Conservation (phyloP, 2,888 invertebrate genomes). For the Penaeus monodon region DNA sequence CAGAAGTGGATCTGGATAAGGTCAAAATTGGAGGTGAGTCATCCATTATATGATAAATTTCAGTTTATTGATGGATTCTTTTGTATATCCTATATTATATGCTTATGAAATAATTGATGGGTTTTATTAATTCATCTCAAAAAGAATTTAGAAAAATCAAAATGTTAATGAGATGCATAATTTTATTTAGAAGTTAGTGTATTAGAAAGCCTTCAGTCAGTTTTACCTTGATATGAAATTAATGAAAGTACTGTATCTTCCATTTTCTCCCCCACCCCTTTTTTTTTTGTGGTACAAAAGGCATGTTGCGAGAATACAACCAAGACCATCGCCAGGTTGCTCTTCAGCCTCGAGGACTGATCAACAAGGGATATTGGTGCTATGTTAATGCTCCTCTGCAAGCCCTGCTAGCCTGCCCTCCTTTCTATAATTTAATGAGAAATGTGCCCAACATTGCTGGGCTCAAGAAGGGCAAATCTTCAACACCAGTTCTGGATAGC, state of each 20-base stretch:
- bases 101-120: background rate
- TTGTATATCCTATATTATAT: background rate
- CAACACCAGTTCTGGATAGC: constrained; percentile 89
- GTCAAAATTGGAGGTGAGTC: constrained; percentile 61
- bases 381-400: constrained; percentile 96
- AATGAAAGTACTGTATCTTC: background rate
- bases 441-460: constrained; percentile 75
- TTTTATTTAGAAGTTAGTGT: background rate
- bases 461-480: constrained; percentile 67
- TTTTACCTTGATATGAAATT: background rate
- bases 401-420: constrained; percentile 93
- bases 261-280: too few relatives aligned
- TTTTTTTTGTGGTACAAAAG: constrained; percentile 13
- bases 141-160: background rate
- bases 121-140: background rate
- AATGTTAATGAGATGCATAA: background rate
- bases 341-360: constrained; percentile 88
- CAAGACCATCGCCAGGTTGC: constrained; percentile 84
- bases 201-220: background rate
- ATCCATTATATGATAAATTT: background rate
- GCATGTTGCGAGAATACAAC: constrained; percentile 72
- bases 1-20: constrained; percentile 58
- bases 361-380: constrained; percentile 95
- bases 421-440: constrained; percentile 91
- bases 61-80: background rate